Conservation (phyloP, 2,113 vertebrate species). For the Ammodytes dubius region DNA sequence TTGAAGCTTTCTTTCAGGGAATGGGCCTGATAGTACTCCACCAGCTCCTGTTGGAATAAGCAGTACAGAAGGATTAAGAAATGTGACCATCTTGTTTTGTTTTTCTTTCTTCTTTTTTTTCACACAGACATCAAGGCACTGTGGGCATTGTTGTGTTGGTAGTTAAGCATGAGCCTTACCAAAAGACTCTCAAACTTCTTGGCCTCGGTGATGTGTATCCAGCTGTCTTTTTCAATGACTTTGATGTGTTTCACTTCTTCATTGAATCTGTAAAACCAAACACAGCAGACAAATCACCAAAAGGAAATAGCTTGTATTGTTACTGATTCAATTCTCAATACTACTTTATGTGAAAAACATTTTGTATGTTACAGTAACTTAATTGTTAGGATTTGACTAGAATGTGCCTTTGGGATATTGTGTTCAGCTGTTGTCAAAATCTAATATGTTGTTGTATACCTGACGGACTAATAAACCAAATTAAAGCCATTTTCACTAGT, state of each 20-base stretch:
- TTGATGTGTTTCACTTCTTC: conserved; percentile 99
- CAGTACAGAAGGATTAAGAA: neutral
- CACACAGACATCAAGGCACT: neutral
- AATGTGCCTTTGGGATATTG: neutral
- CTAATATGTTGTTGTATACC: conserved; percentile 1
- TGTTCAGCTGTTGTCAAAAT: conserved; percentile 14
- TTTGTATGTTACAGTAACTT: neutral
- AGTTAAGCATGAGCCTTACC: conserved; percentile 80
- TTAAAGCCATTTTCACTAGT: conserved; percentile 21
- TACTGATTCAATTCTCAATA: neutral
- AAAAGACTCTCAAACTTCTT: conserved; percentile 97
- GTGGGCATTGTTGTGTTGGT: neutral
- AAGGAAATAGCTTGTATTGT: neutral
- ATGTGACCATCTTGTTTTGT: neutral
- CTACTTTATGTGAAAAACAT: neutral
- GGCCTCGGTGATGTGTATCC: conserved; percentile 98
- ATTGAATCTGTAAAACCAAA: conserved; percentile 88
- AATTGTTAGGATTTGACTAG: neutral
- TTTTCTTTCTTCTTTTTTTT: neutral
- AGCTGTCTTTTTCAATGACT: conserved; percentile 97
- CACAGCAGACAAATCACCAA: neutral
- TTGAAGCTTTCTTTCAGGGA: conserved; percentile 99
- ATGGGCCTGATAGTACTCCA: conserved; percentile 97
- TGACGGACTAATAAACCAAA: conserved; percentile 9
- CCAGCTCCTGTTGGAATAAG: conserved; percentile 88